Evolutionary conservation across 2,797 vertebrate species (phyloP).

Genomic region (Leptatherina wallacei): DNA sequence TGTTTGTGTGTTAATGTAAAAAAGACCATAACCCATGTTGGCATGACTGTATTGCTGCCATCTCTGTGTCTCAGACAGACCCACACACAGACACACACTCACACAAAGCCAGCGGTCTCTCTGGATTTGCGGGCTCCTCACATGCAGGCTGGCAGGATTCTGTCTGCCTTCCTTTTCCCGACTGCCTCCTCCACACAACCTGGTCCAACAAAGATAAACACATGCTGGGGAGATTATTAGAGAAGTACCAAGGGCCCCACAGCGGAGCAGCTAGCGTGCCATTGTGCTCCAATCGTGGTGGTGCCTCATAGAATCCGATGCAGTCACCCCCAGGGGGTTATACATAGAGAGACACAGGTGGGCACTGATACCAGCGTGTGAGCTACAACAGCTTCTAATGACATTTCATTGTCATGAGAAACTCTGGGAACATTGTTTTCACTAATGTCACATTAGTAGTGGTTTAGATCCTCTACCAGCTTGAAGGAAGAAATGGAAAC

Average conservation of each 20-base stretch:
- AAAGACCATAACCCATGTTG: conserved; percentile 74
- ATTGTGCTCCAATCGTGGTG: conserved; percentile 69
- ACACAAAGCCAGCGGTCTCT: conserved; percentile 74
- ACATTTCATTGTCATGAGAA: conserved; percentile 70
- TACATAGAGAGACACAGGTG: conserved; percentile 78
- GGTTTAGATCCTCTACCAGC: conserved; percentile 26
- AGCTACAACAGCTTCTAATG: conserved; percentile 62
- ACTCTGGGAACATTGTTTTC: conserved; percentile 61
- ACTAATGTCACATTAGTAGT: conserved; percentile 50
- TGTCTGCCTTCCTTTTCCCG: conserved; percentile 62
- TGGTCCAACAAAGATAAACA: conserved; percentile 85
- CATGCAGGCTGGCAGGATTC: conserved; percentile 76
- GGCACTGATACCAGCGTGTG: conserved; percentile 69
- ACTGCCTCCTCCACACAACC: conserved; percentile 77
- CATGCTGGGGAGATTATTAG: conserved; percentile 84
- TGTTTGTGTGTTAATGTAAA: conserved; percentile 58
- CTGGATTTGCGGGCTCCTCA: conserved; percentile 74
- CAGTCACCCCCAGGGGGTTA: conserved; percentile 68
- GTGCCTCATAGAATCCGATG: conserved; percentile 70
- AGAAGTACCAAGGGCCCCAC: conserved; percentile 74
- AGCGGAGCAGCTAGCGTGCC: conserved; percentile 71
- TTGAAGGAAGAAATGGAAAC: conserved; percentile 20
- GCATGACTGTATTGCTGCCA: conserved; percentile 69
- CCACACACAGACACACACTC: conserved; percentile 40
- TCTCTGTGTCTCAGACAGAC: conserved; percentile 55